Base-by-base conservation (phyloP, 2,113 vertebrate species). In the Telmatochromis brichardi region DNA sequence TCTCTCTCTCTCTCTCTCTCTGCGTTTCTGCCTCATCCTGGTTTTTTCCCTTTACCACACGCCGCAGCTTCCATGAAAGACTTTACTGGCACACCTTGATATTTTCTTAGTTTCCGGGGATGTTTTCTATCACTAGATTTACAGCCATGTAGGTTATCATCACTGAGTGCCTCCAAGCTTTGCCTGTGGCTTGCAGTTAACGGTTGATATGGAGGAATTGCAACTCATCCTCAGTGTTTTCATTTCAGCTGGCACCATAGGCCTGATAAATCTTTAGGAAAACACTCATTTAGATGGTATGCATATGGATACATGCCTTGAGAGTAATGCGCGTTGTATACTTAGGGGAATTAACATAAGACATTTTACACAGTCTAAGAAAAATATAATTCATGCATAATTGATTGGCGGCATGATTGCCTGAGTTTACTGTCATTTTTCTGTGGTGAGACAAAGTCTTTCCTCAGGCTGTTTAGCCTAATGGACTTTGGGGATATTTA, bases 301-400 rank as follows among this genome's bases (percentile, higher is more conserved):
- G 86, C 87, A 87, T 87, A 85, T 68, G 65, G 84, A 82, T 57
- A 55, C n/a, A 57, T 85, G 91, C 80, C 87, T 92, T 55, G 79
- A 92, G 95, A 93, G 90, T 93, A 91, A 95, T 95, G 84, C 65
- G 55, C 80, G 90, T 89, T 92, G 92, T 95, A 92, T 94, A 95
- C 90, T 95, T 94, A 89, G 92, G 92, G 87, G 90, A 95, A 96
- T 96, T 95, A 96, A 93, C 94, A 93, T 93, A 93, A 93, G 90
- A 95, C 93, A 94, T 96, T 96, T 96, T 94, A 95, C 94, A 91
- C 93, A 86, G 91, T 92, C 93, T 65, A 93, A 93, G 92, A 94
- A 96, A 96, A 95, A 94, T 95, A 95, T 95, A 95, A 96, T 92
- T 95, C 95, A 95, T 96, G 89, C 95, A 97, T 96, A 97, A 96